These are phyloP conservation scores for Lycocerus yunnanus DNA, from an alignment of 2,888 invertebrate genomes.

Conservation along the genomic window DNA sequence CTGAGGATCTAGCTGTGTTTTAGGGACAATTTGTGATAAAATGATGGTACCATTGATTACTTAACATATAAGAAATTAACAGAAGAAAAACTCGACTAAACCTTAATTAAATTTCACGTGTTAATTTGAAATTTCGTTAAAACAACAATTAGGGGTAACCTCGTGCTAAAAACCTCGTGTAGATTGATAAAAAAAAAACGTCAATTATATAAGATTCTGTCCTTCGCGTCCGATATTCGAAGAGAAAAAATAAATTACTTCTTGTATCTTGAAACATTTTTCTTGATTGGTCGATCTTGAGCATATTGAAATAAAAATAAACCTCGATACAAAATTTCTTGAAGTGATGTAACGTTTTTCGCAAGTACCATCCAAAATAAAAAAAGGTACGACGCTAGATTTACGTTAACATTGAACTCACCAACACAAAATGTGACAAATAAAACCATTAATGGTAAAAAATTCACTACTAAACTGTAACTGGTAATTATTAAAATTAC, in stretches of 20 bases:
- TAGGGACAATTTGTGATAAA: not conserved
- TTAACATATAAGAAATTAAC: not conserved
- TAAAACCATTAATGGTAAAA: no score
- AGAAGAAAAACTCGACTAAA: not conserved
- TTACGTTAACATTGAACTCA: no score
- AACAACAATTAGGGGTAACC: not conserved
- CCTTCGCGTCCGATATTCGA: not conserved
- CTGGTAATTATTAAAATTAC: no score
- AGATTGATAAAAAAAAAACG: no score
- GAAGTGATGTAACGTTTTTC: not conserved
- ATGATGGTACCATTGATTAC: not conserved
- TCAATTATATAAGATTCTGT: not conserved
- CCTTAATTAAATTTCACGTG: not conserved
- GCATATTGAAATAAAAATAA: not conserved
- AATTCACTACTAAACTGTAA: no score
- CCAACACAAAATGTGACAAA: no score
- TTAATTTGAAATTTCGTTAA: not conserved
- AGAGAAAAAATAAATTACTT: not conserved
- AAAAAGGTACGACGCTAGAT: no score
- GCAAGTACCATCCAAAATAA: no score
- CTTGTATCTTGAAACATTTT: not conserved
- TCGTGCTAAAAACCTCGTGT: not conserved
- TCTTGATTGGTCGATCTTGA: not conserved
- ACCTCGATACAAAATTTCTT: not conserved
- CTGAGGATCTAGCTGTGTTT: not conserved